Evolutionary conservation across 2,888 invertebrate genomes (phyloP).

Genomic region (Vannuccia rotundouncinata): DNA sequence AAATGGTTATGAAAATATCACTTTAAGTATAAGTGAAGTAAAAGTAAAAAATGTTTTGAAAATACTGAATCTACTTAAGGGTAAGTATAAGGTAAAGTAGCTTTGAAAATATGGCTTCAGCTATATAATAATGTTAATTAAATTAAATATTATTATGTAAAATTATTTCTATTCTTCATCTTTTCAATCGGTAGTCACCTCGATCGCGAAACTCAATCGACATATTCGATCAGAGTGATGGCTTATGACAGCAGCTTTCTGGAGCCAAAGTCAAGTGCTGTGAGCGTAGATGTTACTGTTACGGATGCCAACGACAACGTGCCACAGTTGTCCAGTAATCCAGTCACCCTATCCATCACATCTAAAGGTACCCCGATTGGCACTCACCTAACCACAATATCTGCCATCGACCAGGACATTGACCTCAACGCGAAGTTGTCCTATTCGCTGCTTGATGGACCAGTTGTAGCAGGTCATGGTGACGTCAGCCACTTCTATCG

Average conservation of each 20-base stretch:
- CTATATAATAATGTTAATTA: not conserved
- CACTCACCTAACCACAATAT: not conserved
- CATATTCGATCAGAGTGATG: not conserved
- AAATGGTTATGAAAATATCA: too few relatives aligned
- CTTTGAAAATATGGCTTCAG: too few relatives aligned
- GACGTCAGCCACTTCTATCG: not conserved
- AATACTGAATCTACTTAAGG: too few relatives aligned
- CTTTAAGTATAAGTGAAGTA: too few relatives aligned
- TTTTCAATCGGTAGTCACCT: too few relatives aligned
- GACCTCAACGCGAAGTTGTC: not conserved
- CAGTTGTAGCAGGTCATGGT: not conserved
- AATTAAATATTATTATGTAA: not conserved
- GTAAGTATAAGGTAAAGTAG: too few relatives aligned
- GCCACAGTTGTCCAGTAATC: not conserved
- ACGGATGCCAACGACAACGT: conserved; percentile 1
- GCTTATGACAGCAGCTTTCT: conserved; percentile 3
- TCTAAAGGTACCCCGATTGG: not conserved
- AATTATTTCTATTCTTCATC: too few relatives aligned
- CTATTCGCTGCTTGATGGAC: not conserved
- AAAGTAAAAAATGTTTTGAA: too few relatives aligned
- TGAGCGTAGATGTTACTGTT: not conserved
- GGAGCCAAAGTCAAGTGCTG: not conserved
- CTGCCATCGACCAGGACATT: not conserved
- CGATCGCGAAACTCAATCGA: not conserved
- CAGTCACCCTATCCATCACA: not conserved